phyloP scores from a whole-genome alignment of 2,113 vertebrate genomes.

The Chionomys nivalis region DNA sequence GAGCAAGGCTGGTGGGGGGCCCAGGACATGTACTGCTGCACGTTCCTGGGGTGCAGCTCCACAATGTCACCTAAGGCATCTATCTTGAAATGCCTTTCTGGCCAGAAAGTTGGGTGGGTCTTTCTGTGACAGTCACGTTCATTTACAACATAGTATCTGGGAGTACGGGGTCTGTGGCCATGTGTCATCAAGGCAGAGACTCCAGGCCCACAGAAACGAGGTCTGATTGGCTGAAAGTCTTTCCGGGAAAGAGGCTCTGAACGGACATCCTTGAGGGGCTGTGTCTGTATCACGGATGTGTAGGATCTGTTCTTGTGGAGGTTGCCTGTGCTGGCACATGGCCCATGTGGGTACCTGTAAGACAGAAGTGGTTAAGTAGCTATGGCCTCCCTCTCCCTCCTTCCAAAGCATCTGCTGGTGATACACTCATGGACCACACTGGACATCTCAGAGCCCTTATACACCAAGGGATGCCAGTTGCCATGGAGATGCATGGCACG shows the following conservation, averaged over 20 bases:
- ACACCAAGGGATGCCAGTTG: accelerated
- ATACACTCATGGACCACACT: neutral
- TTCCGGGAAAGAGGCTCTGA: conserved; percentile 92
- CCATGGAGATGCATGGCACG: neutral
- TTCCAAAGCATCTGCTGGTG: accelerated
- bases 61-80: conserved; percentile 86
- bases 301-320: conserved; percentile 86
- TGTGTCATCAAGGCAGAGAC: conserved; percentile 79
- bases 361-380: neutral
- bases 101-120: conserved; percentile 83
- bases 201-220: conserved; percentile 65
- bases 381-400: accelerated
- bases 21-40: conserved; percentile 84
- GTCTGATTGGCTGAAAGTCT: conserved; percentile 81
- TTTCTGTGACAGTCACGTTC: conserved; percentile 89
- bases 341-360: conserved; percentile 83
- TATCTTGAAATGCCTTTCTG: conserved; percentile 89
- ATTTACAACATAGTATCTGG: conserved; percentile 90
- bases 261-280: conserved; percentile 82
- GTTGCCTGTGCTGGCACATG: conserved; percentile 83
- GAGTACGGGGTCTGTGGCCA: conserved; percentile 83
- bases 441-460: neutral
- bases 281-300: conserved; percentile 63
- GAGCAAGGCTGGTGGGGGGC: conserved; percentile 81
- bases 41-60: conserved; percentile 88